Base-by-base conservation (phyloP, 2,113 vertebrate species). In the Stigmatopora nigra region DNA sequence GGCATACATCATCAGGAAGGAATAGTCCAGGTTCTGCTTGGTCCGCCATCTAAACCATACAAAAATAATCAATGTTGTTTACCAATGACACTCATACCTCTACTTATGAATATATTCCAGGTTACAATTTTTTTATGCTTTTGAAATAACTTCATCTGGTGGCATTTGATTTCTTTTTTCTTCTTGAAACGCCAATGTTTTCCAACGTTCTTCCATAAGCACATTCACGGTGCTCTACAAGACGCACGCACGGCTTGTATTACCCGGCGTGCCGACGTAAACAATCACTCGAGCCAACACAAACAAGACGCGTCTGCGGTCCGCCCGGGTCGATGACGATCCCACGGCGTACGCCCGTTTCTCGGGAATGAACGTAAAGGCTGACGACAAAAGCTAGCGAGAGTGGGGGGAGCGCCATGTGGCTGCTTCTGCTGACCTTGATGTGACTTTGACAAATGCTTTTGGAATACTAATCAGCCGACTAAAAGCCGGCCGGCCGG, bases 1-100 rank as follows among this genome's bases (percentile, higher is more conserved):
- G 51, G 96, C 96, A 68, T 98, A 99, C 97, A 99, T 99, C 97
- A 99, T 99, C 70, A 99, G 92, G 84, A 99, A 99, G 79, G 95
- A 98, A 75, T 98, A 99, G 83, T 99, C 97, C 84, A 99, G 85
- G 80, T 99, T 98, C 85, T 99, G 97, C 78, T 99, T 99, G 25
- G 97, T 98, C 78, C 97, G 88, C 97, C 97, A 99, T 88, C 96
- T 92, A 88, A 92, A 82, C 3, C 68, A 63, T 16, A 67, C 17
- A 72, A 41, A 60, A 19, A 57, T 13, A 36, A 66, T 44, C 9
- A 65, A 20, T 0, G 41, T 61, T 15, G 7, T 8, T 48, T 47
- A 25, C 14, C 14, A 15, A 12, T 13, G 5, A 41, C 38, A 41
- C 5, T 41, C 38, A 41, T 41, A 41, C 38, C 25, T 31, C 25